Evolutionary conservation across 2,797 vertebrate genomes (phyloP), one percentile per base, ranked within the genome.

Genomic region (Rhynchotus rufescens): DNA sequence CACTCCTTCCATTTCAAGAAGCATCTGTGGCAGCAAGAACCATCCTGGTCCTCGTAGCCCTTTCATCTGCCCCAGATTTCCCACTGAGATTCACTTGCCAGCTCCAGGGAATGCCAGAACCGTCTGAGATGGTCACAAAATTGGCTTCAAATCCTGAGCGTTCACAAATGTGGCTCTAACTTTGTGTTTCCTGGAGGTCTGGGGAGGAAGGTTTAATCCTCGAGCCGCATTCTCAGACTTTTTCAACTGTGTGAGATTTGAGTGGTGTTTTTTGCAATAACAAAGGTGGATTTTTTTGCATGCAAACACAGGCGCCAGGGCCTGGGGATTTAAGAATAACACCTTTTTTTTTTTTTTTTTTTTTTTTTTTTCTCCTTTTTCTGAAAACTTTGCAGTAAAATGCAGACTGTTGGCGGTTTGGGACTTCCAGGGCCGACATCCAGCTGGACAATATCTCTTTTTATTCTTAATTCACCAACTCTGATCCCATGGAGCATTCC

Each of bases 151-250:
- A 80, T 72, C 40, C 32, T 82, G 49, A 40, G 5, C 34, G 54
- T 72, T 80, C 83, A 84, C 44, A 89, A 76, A 92, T 88, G 40
- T 81, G 74, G 28, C 77, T 94, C 88, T 85, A 87, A 61, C 61
- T 84, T 64, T 57, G 89, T 86, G 71, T 89, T 92, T 89, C 28
- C 34, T 57, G 45, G 52, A 65, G 69, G 10, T 54, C 62, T 88
- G 45, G 17, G 26, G 23, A 78, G 85, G 30, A 72, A 32, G 25
- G 45, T 81, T 81, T 91, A 83, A 91, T 88, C 67, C 86, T 78
- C 84, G 28, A 79, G 57, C 66, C 0, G 0, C 7, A 3, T 78
- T 89, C 80, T 83, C 49, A 68, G 87, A 44, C 60, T 61, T 80
- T 80, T 36, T 90, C 71, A 74, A 45, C 77, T 69, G n/a, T 69